Evolutionary conservation across 2,888 invertebrate genomes (phyloP).

Genomic region (Lomographa bimaculata): DNA sequence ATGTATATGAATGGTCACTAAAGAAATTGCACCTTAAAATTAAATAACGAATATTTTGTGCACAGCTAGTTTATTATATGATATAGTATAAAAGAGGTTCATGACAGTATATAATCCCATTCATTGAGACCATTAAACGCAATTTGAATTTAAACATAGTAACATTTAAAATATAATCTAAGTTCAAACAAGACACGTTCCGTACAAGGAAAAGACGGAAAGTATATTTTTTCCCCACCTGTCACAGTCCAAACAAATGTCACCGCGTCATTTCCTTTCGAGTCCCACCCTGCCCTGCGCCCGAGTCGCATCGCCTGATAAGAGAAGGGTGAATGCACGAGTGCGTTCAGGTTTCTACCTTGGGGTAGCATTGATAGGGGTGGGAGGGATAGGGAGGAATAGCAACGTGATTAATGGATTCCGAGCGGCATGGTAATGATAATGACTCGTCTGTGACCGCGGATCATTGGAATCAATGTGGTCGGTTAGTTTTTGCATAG

Average conservation of each 20-base stretch:
- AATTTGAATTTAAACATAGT: no score
- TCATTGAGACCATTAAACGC: no score
- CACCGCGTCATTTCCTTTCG: conserved; percentile 56
- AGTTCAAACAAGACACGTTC: no score
- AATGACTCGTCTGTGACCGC: conserved; percentile 70
- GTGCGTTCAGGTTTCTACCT: conserved; percentile 71
- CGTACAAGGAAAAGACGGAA: conserved; percentile 5
- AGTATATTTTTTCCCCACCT: conserved; percentile 6
- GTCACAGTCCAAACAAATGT: conserved; percentile 35
- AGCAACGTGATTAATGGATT: conserved; percentile 81
- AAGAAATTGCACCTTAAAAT: no score
- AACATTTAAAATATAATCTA: no score
- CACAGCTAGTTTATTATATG: no score
- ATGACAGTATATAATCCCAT: no score
- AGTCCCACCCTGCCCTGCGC: conserved; percentile 64
- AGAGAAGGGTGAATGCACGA: conserved; percentile 80
- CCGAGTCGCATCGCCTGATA: conserved; percentile 73
- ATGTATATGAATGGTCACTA: no score
- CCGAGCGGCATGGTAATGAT: conserved; percentile 72
- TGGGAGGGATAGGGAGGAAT: conserved; percentile 52
- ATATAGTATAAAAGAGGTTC: no score
- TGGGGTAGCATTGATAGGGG: conserved; percentile 47
- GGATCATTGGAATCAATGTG: conserved; percentile 73
- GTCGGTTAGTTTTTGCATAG: conserved; percentile 63
- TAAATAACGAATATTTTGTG: no score